Evolutionary conservation across 2,797 vertebrate species (phyloP).

Genomic region (Vespertilio murinus): DNA sequence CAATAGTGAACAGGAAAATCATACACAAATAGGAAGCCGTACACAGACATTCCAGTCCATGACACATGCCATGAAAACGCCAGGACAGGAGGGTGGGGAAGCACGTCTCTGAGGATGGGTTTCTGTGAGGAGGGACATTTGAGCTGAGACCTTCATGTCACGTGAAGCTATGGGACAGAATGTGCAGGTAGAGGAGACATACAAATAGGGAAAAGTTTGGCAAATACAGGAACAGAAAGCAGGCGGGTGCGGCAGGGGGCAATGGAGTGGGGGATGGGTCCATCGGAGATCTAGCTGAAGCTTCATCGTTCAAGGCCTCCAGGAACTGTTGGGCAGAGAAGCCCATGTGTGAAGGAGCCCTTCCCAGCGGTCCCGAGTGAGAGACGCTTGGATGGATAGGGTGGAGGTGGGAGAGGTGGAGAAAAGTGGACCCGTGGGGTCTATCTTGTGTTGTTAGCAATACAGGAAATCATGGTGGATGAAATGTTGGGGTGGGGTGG

Average conservation of each 20-base stretch:
- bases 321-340: neutral
- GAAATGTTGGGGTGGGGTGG: too few relatives aligned
- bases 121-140: neutral
- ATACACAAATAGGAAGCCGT: neutral
- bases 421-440: neutral
- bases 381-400: neutral
- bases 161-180: neutral
- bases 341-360: neutral
- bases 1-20: neutral
- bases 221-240: neutral
- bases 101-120: too few relatives aligned
- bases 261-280: neutral
- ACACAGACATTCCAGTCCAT: neutral
- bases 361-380: neutral
- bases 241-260: neutral
- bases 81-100: neutral
- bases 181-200: neutral
- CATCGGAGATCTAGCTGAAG: neutral
- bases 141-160: neutral
- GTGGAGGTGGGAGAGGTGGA: neutral
- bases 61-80: neutral
- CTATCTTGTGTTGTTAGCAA: neutral
- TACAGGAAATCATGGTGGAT: neutral
- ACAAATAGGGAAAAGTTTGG: neutral
- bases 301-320: accelerated